phyloP scores from a whole-genome alignment of 2,797 vertebrate genomes.

The Coregonus sp. region DNA sequence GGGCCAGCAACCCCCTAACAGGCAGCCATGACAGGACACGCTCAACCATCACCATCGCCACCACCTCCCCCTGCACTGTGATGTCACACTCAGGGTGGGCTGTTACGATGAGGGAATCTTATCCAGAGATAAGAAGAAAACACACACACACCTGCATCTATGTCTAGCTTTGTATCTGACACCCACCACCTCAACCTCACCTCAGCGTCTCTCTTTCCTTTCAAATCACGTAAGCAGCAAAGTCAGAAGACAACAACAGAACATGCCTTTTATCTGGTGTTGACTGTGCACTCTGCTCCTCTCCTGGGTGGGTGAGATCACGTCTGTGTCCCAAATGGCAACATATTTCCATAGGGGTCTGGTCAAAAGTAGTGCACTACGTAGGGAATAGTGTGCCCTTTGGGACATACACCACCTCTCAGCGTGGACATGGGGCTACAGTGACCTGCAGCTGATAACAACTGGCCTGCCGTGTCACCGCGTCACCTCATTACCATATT shows the following conservation, averaged over 20 bases:
- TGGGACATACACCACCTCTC: not conserved
- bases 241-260: not conserved
- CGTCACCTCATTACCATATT: slow-evolving; percentile 41
- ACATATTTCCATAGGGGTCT: no score
- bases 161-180: not conserved
- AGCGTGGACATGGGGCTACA: slow-evolving; percentile 21
- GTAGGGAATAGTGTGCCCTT: not conserved
- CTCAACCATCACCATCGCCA: not conserved
- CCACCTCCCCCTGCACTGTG: not conserved
- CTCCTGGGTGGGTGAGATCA: no score
- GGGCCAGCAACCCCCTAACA: not conserved
- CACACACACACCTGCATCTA: no score
- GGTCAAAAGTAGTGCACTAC: not conserved
- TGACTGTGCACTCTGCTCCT: not conserved
- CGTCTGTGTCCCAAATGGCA: no score
- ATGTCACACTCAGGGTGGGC: not conserved
- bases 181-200: not conserved
- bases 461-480: slow-evolving; percentile 49
- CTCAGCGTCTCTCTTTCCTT: not conserved
- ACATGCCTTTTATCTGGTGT: not conserved
- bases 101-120: not conserved
- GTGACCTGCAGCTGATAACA: slow-evolving; percentile 53
- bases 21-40: not conserved
- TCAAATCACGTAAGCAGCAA: not conserved
- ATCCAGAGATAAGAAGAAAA: not conserved